Evolutionary conservation across 1,140 invertebrate species (phyloP).

Genomic region (Drosophila sturtevanti): DNA sequence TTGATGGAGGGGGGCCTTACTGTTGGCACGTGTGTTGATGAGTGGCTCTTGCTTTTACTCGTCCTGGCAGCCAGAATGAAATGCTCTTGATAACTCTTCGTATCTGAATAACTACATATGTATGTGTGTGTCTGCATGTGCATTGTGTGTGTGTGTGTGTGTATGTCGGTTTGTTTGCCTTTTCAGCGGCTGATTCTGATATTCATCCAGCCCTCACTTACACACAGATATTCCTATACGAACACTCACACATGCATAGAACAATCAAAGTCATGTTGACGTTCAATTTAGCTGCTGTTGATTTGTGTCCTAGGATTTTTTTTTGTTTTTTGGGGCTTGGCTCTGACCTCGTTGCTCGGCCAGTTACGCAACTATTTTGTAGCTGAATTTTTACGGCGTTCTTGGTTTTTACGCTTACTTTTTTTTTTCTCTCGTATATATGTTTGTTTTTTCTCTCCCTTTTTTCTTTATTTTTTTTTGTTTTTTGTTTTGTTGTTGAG

Average conservation of each 20-base stretch:
- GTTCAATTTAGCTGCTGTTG: conserved; percentile 74
- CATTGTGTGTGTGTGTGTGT: conserved; percentile 21
- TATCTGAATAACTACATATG: conserved; percentile 13
- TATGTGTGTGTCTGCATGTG: conserved; percentile 23
- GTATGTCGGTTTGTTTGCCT: conserved; percentile 35
- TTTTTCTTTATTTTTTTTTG: conserved; percentile 13
- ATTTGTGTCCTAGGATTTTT: conserved; percentile 63
- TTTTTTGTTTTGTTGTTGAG: conserved; percentile 20
- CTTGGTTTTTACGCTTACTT: conserved; percentile 16
- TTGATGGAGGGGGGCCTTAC: no score
- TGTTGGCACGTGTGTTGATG: conserved; percentile 38
- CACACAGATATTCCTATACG: conserved; percentile 6
- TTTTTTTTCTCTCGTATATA: conserved; percentile 8
- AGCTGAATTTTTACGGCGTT: conserved; percentile 20
- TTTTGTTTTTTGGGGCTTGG: conserved; percentile 19
- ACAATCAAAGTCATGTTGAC: conserved; percentile 77
- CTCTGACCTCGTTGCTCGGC: conserved; percentile 43
- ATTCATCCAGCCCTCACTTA: conserved; percentile 28
- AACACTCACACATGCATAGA: conserved; percentile 33
- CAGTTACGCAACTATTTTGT: conserved; percentile 67
- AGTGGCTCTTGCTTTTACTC: conserved; percentile 35
- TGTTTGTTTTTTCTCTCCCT: no score
- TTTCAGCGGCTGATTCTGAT: conserved; percentile 42
- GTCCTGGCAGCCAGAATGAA: neutral
- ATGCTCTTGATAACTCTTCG: conserved; percentile 18